These are phyloP conservation scores for Holothuria scabra DNA, from an alignment of 53 echinoderm and acorn worm genomes.

Conservation along the genomic window DNA sequence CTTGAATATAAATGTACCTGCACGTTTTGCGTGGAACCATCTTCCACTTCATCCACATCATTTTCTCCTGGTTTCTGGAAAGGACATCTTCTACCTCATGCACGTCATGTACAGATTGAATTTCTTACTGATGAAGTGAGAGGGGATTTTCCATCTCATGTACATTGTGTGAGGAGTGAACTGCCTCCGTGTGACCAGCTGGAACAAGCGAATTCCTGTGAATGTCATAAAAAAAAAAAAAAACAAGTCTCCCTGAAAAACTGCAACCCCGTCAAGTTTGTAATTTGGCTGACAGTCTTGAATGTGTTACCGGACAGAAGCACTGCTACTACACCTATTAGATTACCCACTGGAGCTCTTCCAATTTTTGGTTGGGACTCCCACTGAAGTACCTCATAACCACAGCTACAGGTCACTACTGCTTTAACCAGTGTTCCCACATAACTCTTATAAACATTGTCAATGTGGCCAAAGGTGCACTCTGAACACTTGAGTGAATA, in stretches of 20 bases:
- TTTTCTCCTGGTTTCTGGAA: too few species aligned
- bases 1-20: too few species aligned
- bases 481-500: constrained; percentile 35
- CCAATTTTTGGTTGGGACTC: constrained; percentile 56
- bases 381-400: constrained; percentile 35
- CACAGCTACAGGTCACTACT: constrained; percentile 32
- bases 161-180: too few species aligned
- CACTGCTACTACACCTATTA: constrained; percentile 1
- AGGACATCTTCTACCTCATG: too few species aligned
- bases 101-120: too few species aligned
- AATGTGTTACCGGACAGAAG: constrained; percentile 37
- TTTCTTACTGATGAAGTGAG: too few species aligned
- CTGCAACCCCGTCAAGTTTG: constrained; percentile 4
- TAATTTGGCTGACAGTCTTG: constrained; percentile 15
- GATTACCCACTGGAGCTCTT: constrained; percentile 49
- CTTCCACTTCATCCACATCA: too few species aligned
- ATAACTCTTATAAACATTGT: not conserved
- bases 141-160: too few species aligned
- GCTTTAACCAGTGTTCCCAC: constrained; percentile 46
- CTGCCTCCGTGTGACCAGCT: too few species aligned
- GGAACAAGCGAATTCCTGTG: constrained; percentile 21
- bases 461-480: constrained; percentile 10
- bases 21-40: too few species aligned
- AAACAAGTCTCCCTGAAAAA: constrained; percentile 41
- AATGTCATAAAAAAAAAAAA: constrained; percentile 32